phyloP scores from a whole-genome alignment of 2,797 vertebrate genomes.

The Sebastes vulpes region DNA sequence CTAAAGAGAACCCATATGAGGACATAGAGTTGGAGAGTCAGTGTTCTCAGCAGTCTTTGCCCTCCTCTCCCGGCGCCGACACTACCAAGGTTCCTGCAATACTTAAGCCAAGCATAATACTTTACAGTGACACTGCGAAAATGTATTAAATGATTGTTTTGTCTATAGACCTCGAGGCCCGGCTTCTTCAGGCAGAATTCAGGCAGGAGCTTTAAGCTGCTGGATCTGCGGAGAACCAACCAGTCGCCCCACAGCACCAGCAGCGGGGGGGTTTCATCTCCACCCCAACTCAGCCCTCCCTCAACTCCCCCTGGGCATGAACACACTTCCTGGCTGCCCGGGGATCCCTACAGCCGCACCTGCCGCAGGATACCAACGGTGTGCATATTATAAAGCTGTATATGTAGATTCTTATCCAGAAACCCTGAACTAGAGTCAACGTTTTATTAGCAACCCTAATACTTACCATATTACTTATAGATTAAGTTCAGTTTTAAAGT shows the following conservation, averaged over 20 bases:
- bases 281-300: slow-evolving; percentile 86
- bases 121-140: not conserved
- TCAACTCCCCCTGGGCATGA: slow-evolving; percentile 61
- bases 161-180: slow-evolving; percentile 54
- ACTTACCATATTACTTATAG: not conserved
- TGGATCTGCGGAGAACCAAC: slow-evolving; percentile 87
- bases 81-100: slow-evolving; percentile 76
- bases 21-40: slow-evolving; percentile 93
- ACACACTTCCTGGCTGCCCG: slow-evolving; percentile 42
- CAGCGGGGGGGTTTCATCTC: slow-evolving; percentile 86
- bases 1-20: slow-evolving; percentile 94
- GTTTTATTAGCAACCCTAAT: not conserved
- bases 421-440: not conserved
- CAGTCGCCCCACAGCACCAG: slow-evolving; percentile 57
- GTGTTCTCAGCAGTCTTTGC: slow-evolving; percentile 88
- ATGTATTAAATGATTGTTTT: not conserved
- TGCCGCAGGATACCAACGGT: slow-evolving; percentile 77
- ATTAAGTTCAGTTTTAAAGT: not conserved
- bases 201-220: slow-evolving; percentile 89
- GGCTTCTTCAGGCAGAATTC: slow-evolving; percentile 92
- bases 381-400: not conserved
- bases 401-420: not conserved
- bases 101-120: not conserved
- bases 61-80: slow-evolving; percentile 88
- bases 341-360: slow-evolving; percentile 57